These are phyloP conservation scores for Spisula solida DNA, from an alignment of 2,888 invertebrate species.

Conservation along the genomic window DNA sequence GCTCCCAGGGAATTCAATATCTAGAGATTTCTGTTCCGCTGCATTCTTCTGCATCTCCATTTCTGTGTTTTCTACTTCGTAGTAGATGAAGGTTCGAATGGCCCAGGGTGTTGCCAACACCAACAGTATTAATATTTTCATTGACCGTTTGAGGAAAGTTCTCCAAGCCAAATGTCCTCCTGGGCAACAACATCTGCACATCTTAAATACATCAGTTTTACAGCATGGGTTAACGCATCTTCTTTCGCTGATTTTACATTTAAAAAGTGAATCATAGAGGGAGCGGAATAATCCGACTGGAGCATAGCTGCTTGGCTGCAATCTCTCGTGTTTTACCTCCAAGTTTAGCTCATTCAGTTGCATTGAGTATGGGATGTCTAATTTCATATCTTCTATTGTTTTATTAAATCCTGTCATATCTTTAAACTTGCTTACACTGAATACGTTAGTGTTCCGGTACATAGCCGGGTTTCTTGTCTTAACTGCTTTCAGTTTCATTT, in stretches of 20 bases:
- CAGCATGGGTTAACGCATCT: conserved; percentile 76
- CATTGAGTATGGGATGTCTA: conserved; percentile 43
- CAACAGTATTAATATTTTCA: conserved; percentile 71
- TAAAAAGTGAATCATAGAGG: conserved; percentile 74
- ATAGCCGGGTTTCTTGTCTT: neutral
- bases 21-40: conserved; percentile 42
- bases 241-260: conserved; percentile 79
- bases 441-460: neutral
- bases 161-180: conserved; percentile 67
- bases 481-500: neutral
- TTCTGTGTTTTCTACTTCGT: conserved; percentile 74
- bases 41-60: conserved; percentile 63
- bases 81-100: conserved; percentile 77
- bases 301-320: neutral
- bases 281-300: conserved; percentile 68
- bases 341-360: conserved; percentile 67
- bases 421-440: conserved; percentile 15
- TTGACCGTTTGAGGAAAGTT: conserved; percentile 64
- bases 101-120: conserved; percentile 77
- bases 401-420: conserved; percentile 41
- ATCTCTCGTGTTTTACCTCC: conserved; percentile 62
- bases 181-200: conserved; percentile 30
- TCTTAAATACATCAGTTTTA: conserved; percentile 55
- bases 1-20: conserved; percentile 73
- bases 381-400: conserved; percentile 37